Evolutionary conservation across 2,113 vertebrate species (phyloP).

Genomic region (Elachura formosa): DNA sequence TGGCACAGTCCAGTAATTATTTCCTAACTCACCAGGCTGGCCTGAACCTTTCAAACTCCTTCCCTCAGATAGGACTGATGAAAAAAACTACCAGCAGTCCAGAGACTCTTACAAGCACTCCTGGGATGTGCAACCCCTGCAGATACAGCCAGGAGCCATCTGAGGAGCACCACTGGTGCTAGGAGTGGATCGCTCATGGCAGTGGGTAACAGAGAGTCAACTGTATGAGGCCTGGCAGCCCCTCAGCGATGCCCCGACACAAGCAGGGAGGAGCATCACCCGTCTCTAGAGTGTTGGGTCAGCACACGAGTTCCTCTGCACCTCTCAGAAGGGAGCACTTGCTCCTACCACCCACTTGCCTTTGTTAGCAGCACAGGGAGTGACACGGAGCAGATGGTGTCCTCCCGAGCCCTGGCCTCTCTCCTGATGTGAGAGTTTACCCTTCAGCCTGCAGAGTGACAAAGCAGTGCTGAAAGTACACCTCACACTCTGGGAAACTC

Average conservation of each 20-base stretch:
- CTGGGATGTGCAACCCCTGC: background rate
- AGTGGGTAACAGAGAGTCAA: background rate
- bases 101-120: background rate
- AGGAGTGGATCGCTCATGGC: background rate
- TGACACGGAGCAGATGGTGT: fast-evolving
- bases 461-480: background rate
- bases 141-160: background rate
- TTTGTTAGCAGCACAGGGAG: background rate
- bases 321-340: too few relatives aligned
- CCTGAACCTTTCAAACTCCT: background rate
- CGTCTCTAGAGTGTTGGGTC: fast-evolving
- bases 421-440: background rate
- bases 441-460: background rate
- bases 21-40: background rate
- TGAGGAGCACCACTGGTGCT: background rate
- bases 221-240: background rate
- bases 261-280: background rate
- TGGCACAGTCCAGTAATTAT: background rate
- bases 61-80: background rate
- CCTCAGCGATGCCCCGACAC: fast-evolving
- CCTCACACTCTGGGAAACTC: background rate
- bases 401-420: background rate
- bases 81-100: background rate
- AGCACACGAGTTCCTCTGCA: background rate
- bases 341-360: too few relatives aligned